A percentile compares a stretch with the other conserved stretches of the same genome.
phyloP scores from a whole-genome alignment of 2,888 invertebrate genomes.

The Melanargia galathea region DNA sequence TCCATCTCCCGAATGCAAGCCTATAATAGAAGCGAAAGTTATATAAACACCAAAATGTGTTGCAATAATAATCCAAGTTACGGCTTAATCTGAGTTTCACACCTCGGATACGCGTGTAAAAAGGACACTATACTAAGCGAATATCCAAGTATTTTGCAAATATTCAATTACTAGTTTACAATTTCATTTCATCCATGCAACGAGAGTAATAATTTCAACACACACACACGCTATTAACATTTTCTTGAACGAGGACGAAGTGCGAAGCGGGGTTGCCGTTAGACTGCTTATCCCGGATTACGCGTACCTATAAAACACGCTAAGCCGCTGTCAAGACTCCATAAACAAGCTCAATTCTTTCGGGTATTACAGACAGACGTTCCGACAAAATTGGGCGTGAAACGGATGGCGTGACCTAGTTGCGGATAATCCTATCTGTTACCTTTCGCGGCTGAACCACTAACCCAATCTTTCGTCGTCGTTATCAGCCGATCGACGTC shows the following conservation, averaged over 20 bases:
- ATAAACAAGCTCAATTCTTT: conserved; percentile 38
- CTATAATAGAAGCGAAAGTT: no score
- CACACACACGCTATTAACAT: conserved; percentile 38
- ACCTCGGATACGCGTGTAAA: no score
- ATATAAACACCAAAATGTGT: no score
- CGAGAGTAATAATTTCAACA: neutral
- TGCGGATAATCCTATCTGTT: neutral
- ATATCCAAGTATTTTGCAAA: no score
- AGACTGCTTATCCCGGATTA: conserved; percentile 50
- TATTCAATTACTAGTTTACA: no score
- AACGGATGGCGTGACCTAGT: neutral
- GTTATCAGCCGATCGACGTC: no score
- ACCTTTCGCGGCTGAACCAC: no score
- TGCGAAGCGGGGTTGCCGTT: conserved; percentile 45
- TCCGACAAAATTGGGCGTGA: conserved; percentile 3
- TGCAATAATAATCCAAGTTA: no score
- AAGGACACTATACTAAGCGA: no score
- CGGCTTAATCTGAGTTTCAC: no score
- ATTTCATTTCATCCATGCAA: neutral
- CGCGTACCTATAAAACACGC: conserved; percentile 46
- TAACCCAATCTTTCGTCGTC: no score
- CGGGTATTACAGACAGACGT: conserved; percentile 19
- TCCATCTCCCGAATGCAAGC: no score
- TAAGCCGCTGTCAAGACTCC: conserved; percentile 45
- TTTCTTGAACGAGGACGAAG: conserved; percentile 39